These are phyloP conservation scores for Lasioglossum marginatum DNA, from an alignment of 2,888 invertebrate species.

Conservation along the genomic window DNA sequence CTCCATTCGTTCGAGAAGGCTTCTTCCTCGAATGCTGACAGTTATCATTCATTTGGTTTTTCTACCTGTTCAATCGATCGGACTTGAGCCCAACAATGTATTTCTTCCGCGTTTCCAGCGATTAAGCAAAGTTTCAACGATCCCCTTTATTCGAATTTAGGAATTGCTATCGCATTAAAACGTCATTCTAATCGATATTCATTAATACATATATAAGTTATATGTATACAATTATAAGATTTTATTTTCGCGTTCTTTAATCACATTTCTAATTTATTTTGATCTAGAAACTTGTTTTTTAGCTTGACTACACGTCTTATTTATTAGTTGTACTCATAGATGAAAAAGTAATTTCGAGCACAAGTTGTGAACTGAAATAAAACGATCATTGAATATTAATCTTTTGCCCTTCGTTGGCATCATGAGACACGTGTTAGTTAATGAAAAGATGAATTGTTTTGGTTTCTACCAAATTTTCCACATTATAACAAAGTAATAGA, in stretches of 20 bases:
- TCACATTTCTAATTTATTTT: neutral
- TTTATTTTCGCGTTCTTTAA: neutral
- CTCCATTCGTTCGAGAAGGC: conserved; percentile 43
- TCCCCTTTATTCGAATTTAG: neutral
- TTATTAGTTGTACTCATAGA: neutral
- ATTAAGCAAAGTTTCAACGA: neutral
- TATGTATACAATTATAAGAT: neutral
- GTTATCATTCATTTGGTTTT: conserved; percentile 5
- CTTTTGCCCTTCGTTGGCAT: no score
- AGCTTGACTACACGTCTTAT: neutral
- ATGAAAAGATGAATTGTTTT: no score
- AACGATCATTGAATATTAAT: no score
- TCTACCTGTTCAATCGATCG: neutral
- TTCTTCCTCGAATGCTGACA: neutral
- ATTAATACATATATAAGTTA: no score
- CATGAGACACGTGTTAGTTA: no score
- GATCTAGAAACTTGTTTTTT: neutral
- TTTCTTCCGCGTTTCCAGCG: neutral
- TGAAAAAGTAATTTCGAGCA: neutral
- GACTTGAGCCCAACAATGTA: neutral
- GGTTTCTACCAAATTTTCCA: no score
- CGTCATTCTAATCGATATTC: neutral
- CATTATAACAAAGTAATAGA: no score
- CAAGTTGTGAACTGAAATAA: no score
- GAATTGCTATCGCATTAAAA: neutral